Conservation (phyloP, 2,113 vertebrate species). For the Dromiciops gliroides region DNA sequence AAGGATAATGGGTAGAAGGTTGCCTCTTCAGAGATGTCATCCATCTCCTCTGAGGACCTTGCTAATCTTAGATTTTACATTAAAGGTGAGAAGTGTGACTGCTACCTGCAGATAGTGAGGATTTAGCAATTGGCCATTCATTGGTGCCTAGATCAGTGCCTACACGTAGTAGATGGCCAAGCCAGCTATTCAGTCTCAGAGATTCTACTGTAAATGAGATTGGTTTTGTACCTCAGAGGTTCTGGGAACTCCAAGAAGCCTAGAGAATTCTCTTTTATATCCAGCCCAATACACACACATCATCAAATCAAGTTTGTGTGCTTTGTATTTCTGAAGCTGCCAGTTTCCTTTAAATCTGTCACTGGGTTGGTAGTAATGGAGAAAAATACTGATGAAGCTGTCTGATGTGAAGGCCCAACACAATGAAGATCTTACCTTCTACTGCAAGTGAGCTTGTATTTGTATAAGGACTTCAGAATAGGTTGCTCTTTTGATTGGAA, state of each 20-base stretch:
- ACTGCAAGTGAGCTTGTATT: not conserved
- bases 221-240: not conserved
- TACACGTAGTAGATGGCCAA: not conserved
- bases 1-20: not conserved
- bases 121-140: not conserved
- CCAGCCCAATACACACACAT: not conserved
- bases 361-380: not conserved
- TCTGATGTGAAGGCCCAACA: not conserved
- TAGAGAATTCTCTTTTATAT: not conserved
- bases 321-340: not conserved
- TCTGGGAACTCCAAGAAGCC: not conserved
- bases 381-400: not conserved
- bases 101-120: not conserved
- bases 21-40: not conserved
- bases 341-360: not conserved
- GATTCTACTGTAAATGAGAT: not conserved
- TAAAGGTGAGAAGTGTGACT: not conserved
- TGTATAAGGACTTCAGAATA: not conserved
- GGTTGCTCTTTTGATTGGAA: not conserved
- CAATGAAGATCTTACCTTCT: not conserved
- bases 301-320: not conserved
- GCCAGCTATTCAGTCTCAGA: not conserved
- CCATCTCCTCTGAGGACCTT: not conserved
- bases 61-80: not conserved
- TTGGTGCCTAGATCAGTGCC: not conserved